Percentiles rank a stretch among this genome's conserved stretches.
These are phyloP conservation scores for Coreius guichenoti DNA, from an alignment of 2,797 vertebrate genomes.

Conservation along the genomic window DNA sequence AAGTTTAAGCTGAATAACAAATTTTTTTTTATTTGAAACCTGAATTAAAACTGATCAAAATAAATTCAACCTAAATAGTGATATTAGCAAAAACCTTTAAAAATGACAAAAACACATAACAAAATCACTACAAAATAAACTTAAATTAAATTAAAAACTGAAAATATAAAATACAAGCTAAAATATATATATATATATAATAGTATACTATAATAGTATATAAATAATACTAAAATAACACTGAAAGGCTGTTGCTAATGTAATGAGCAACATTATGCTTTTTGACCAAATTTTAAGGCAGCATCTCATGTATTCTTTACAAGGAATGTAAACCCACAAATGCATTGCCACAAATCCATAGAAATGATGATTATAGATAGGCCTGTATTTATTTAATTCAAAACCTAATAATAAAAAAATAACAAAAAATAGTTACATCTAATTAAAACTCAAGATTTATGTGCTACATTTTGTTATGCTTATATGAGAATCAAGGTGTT, in stretches of 20 bases:
- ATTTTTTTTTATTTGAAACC: too few relatives aligned
- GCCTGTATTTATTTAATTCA: neutral
- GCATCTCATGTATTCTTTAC: neutral
- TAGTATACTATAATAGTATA: neutral
- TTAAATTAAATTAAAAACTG: too few relatives aligned
- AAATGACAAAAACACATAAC: too few relatives aligned
- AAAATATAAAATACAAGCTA: too few relatives aligned
- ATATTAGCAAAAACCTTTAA: too few relatives aligned
- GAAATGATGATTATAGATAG: neutral
- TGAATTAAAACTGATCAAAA: too few relatives aligned
- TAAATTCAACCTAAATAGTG: too few relatives aligned
- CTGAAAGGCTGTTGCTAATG: neutral
- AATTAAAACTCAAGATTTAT: neutral
- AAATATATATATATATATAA: too few relatives aligned
- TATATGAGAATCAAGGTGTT: neutral
- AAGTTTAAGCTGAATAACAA: too few relatives aligned
- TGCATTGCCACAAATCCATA: neutral
- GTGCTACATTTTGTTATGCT: neutral
- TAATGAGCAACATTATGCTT: neutral
- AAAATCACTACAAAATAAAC: too few relatives aligned
- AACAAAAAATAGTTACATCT: neutral
- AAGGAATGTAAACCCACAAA: neutral
- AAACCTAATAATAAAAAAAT: neutral
- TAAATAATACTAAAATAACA: neutral
- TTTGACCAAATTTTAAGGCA: neutral